These are phyloP conservation scores for Shinisaurus crocodilurus DNA, from an alignment of 2,113 vertebrate genomes.

Conservation along the genomic window DNA sequence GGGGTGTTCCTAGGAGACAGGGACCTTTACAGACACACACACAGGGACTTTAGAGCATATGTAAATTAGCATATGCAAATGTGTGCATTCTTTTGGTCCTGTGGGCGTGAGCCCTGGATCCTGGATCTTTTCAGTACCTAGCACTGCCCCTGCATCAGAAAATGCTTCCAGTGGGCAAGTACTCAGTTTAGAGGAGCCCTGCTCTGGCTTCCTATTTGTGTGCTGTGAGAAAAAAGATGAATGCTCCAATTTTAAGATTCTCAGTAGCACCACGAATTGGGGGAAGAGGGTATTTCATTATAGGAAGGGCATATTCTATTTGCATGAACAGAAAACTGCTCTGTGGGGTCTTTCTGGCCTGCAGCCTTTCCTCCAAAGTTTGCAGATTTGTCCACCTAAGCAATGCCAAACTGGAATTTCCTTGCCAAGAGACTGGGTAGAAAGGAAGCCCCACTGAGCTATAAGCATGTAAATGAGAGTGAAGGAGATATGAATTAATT, in stretches of 20 bases:
- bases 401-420: background rate
- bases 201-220: background rate
- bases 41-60: too few relatives aligned
- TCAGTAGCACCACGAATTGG: rapidly evolving
- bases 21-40: too few relatives aligned
- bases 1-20: too few relatives aligned
- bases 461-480: background rate
- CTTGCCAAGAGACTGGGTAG: background rate
- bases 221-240: background rate
- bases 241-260: rapidly evolving
- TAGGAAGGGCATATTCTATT: background rate
- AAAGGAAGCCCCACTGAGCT: background rate
- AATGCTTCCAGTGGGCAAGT: background rate
- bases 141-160: too few relatives aligned
- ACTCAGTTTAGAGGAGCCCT: background rate
- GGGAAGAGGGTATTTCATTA: rapidly evolving
- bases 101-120: too few relatives aligned
- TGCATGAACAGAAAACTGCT: background rate
- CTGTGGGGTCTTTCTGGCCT: background rate
- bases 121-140: too few relatives aligned
- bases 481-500: background rate
- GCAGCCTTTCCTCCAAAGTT: background rate
- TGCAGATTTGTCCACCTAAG: background rate
- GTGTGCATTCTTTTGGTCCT: too few relatives aligned
- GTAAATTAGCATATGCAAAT: too few relatives aligned